Evolutionary conservation across 2,797 vertebrate genomes (phyloP).

Genomic region (Takifugu rubripes): DNA sequence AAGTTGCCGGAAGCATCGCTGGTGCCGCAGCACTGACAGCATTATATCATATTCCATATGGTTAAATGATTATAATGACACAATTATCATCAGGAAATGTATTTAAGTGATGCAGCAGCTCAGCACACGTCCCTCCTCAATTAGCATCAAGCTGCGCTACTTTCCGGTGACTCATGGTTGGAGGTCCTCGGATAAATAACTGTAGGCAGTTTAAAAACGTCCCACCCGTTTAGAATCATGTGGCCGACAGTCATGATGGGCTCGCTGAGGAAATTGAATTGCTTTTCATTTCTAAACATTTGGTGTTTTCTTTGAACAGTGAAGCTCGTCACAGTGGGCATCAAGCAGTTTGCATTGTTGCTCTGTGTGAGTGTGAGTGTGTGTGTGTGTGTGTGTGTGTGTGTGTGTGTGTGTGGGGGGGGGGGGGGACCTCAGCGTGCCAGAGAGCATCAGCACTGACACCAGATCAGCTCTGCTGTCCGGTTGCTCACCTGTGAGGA

Average conservation of each 20-base stretch:
- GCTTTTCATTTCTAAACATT: constrained; percentile 16
- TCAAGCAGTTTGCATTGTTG: background rate
- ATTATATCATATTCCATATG: too few species aligned
- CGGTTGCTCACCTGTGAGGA: constrained; percentile 8
- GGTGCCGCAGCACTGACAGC: too few species aligned
- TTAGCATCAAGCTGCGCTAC: constrained; percentile 40
- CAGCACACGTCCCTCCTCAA: constrained; percentile 28
- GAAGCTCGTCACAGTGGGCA: background rate
- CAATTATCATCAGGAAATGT: constrained; percentile 10
- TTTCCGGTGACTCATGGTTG: constrained; percentile 29
- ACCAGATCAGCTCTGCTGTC: constrained; percentile 20
- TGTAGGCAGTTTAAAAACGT: constrained; percentile 28
- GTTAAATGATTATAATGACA: too few species aligned
- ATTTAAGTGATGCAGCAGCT: constrained; percentile 21
- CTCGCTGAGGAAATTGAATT: constrained; percentile 20
- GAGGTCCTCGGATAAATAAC: constrained; percentile 24
- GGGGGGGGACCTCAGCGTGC: background rate
- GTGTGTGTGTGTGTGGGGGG: background rate
- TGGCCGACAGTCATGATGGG: constrained; percentile 14
- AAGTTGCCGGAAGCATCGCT: too few species aligned
- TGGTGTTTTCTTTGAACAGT: constrained; percentile 1
- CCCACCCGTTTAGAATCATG: constrained; percentile 24
- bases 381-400: background rate
- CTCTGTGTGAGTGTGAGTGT: background rate
- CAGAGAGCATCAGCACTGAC: constrained; percentile 21